A percentile compares a stretch with the other conserved stretches of the same genome.
Conservation (phyloP, 2,113 vertebrate species). For the Romanogobio albipinnatus region DNA sequence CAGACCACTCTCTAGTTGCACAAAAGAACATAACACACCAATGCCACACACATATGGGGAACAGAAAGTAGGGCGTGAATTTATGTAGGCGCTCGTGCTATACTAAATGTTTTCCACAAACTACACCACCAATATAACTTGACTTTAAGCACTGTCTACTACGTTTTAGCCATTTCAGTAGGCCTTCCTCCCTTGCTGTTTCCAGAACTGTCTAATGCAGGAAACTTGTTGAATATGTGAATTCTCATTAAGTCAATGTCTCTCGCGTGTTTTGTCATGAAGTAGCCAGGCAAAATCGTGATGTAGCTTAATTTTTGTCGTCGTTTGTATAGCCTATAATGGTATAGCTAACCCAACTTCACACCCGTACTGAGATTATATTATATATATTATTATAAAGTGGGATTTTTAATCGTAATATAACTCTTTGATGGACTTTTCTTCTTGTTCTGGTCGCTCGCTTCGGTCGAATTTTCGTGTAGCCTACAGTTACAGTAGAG, state of each 20-base stretch:
- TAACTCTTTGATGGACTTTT: neutral
- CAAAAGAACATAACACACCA: neutral
- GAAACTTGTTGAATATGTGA: neutral
- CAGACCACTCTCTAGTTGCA: neutral
- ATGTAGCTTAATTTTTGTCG: neutral
- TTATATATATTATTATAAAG: neutral
- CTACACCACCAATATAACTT: neutral
- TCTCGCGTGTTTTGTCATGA: neutral
- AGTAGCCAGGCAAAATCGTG: neutral
- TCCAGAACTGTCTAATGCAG: neutral
- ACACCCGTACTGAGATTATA: neutral
- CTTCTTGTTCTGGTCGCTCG: neutral
- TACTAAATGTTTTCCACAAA: neutral
- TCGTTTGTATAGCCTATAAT: neutral
- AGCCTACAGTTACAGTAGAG: neutral
- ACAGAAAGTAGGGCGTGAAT: slow-evolving; percentile 43
- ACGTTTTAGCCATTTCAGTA: neutral
- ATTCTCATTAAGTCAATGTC: neutral
- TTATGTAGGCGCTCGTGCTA: neutral
- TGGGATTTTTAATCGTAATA: neutral
- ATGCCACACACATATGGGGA: slow-evolving; percentile 14
- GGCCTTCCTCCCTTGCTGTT: neutral
- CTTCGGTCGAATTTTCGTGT: neutral
- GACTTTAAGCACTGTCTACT: neutral
- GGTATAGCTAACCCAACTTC: neutral